phyloP scores from a whole-genome alignment of 2,113 vertebrate species.

The Ptilorrhoa leucosticta region DNA sequence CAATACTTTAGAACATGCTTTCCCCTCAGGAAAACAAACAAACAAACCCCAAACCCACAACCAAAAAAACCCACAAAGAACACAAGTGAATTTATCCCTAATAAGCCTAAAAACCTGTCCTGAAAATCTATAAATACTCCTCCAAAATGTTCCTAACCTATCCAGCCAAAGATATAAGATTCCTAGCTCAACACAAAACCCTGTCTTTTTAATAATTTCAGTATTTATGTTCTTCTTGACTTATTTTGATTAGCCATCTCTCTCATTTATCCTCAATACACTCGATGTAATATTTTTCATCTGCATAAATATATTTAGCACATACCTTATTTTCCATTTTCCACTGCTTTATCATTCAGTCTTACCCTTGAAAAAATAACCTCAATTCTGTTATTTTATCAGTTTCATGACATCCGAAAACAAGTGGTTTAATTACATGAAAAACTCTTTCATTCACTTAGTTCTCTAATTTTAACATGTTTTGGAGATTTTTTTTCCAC shows the following conservation, averaged over 20 bases:
- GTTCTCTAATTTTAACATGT: slow-evolving; percentile 23
- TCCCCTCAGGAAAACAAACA: neutral
- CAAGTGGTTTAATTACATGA: slow-evolving; percentile 27
- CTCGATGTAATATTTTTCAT: neutral
- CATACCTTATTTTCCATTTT: neutral
- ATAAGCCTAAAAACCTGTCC: neutral
- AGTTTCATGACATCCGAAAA: slow-evolving; percentile 19
- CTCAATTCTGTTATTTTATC: neutral
- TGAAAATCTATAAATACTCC: neutral
- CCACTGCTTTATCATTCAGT: neutral
- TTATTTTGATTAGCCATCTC: neutral
- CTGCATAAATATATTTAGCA: neutral
- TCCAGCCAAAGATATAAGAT: neutral
- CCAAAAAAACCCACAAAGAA: neutral
- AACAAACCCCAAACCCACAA: neutral
- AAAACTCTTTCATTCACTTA: slow-evolving; percentile 27
- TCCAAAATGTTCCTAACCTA: neutral
- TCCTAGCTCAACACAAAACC: neutral
- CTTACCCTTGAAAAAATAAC: neutral
- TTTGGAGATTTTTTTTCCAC: neutral
- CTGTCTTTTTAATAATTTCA: neutral
- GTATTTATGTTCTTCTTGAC: neutral
- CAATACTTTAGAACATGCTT: neutral
- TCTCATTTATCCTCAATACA: neutral
- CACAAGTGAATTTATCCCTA: neutral